These are phyloP conservation scores for Zoanthus sociatus DNA, from an alignment of 92 coral and sea anemone species.

Conservation along the genomic window DNA sequence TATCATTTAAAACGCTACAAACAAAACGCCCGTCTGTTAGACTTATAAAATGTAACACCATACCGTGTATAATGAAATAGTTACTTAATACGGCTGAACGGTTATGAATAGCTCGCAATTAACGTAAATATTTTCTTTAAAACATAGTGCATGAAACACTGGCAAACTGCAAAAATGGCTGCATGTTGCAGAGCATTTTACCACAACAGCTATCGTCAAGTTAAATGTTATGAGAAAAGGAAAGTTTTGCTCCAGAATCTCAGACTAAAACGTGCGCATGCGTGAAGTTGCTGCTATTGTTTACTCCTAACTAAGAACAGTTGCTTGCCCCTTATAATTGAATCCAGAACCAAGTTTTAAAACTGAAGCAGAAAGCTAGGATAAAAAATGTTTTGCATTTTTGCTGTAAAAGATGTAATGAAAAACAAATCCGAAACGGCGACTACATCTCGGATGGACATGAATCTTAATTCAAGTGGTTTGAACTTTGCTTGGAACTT, in stretches of 20 bases:
- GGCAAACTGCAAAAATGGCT: neutral
- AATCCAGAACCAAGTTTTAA: neutral
- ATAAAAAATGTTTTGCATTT: neutral
- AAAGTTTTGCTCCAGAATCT: neutral
- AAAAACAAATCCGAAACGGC: too few relatives aligned
- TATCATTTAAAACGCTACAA: neutral
- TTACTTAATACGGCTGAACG: neutral
- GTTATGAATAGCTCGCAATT: slow-evolving; percentile 9
- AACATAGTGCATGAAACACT: too few relatives aligned
- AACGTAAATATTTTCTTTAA: slow-evolving; percentile 1
- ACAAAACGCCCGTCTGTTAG: neutral
- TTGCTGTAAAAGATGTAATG: too few relatives aligned
- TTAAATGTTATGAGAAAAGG: neutral
- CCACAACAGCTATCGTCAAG: neutral
- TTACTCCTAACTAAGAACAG: neutral
- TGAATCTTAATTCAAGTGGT: too few relatives aligned
- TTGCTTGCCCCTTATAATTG: neutral
- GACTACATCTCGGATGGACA: too few relatives aligned
- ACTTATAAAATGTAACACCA: neutral
- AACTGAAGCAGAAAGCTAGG: neutral
- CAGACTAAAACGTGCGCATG: neutral
- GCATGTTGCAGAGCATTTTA: neutral
- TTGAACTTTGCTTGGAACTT: too few relatives aligned
- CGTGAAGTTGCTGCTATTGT: neutral
- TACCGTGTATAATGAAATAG: neutral